A percentile compares a stretch with the other conserved stretches of the same genome.
Evolutionary conservation across 2,797 vertebrate genomes (phyloP).

Genomic region (Adrianichthys oophorus): DNA sequence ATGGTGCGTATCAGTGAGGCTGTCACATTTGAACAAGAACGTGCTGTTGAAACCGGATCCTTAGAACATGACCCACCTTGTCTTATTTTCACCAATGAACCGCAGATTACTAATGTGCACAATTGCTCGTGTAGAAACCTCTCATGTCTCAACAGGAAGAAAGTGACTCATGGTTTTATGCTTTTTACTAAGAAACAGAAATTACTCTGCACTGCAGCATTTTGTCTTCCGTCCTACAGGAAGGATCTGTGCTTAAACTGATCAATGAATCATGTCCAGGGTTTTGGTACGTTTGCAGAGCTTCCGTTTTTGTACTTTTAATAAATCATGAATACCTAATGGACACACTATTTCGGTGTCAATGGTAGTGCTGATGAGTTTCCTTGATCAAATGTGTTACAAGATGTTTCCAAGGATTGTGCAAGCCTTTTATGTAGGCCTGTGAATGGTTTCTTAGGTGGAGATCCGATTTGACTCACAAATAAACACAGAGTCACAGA

Average conservation of each 20-base stretch:
- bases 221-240: neutral
- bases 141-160: constrained; percentile 60
- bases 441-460: too few species aligned
- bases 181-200: constrained; percentile 5
- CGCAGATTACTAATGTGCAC: constrained; percentile 10
- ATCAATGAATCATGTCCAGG: too few species aligned
- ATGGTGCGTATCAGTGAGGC: neutral
- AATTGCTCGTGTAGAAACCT: constrained; percentile 21
- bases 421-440: too few species aligned
- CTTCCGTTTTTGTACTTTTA: too few species aligned
- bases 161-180: constrained; percentile 57
- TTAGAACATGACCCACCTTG: constrained; percentile 30
- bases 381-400: too few species aligned
- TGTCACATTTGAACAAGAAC: neutral
- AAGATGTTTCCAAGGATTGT: too few species aligned
- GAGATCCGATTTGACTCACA: too few species aligned
- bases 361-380: too few species aligned
- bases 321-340: too few species aligned
- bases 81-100: constrained; percentile 29
- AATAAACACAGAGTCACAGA: too few species aligned
- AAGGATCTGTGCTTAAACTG: neutral
- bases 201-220: neutral
- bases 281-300: too few species aligned
- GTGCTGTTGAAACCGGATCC: constrained; percentile 15
- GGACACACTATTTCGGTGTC: too few species aligned